Evolutionary conservation across 1,140 invertebrate genomes (phyloP).

Genomic region (Elysia chlorotica): DNA sequence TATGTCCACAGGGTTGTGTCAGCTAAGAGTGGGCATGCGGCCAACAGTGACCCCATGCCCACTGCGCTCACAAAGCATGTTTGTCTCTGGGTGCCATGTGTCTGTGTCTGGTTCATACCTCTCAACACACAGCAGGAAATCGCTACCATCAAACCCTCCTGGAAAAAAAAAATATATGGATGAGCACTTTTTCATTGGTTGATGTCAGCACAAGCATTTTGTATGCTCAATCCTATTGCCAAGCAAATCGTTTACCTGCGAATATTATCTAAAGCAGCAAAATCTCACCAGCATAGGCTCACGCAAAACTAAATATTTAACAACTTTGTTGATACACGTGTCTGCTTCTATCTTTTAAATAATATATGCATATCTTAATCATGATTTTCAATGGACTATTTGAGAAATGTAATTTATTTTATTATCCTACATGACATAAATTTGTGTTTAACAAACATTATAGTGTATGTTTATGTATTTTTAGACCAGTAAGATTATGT

Average conservation of each 20-base stretch:
- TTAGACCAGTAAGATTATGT: background rate
- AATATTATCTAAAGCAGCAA: background rate
- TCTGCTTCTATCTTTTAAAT: background rate
- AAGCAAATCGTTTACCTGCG: background rate
- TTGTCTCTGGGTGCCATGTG: slow-evolving; percentile 75
- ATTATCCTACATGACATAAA: background rate
- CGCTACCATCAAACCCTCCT: slow-evolving; percentile 84
- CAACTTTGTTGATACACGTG: background rate
- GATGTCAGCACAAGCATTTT: too few relatives aligned
- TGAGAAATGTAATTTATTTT: too few relatives aligned
- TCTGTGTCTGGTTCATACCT: slow-evolving; percentile 81
- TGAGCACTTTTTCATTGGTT: background rate
- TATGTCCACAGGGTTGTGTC: background rate
- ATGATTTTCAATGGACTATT: too few relatives aligned
- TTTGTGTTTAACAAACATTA: too few relatives aligned
- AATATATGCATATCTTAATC: too few relatives aligned
- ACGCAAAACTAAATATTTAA: background rate
- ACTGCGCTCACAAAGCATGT: slow-evolving; percentile 83
- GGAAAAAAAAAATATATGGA: background rate
- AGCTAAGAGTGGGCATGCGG: slow-evolving; percentile 33
- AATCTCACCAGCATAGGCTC: background rate
- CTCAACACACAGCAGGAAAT: slow-evolving; percentile 82
- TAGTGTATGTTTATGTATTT: background rate
- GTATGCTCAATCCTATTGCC: background rate
- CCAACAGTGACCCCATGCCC: slow-evolving; percentile 89